Evolutionary conservation across 2,113 vertebrate species (phyloP).

Genomic region (Rhizomys pruinosus): DNA sequence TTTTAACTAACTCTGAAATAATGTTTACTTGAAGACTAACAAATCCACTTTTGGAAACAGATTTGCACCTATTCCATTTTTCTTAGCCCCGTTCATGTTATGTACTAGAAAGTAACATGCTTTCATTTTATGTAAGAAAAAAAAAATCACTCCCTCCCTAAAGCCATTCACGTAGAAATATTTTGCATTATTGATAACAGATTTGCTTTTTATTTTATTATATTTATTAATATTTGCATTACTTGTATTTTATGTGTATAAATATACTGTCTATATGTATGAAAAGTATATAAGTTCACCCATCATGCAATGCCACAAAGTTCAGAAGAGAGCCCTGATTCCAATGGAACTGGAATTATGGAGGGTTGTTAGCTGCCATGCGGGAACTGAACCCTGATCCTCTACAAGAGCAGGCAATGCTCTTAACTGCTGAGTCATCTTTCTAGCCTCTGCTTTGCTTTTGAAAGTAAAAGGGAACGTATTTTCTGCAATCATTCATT

Average conservation of each 20-base stretch:
- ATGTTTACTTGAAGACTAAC: not conserved
- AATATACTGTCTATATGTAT: too few species aligned
- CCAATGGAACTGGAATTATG: too few species aligned
- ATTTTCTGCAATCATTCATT: not conserved
- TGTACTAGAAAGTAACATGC: not conserved
- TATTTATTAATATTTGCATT: too few species aligned
- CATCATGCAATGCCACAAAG: too few species aligned
- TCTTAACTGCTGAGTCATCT: too few species aligned
- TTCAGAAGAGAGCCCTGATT: too few species aligned
- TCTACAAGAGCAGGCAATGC: too few species aligned
- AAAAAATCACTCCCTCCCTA: not conserved
- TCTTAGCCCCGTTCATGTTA: not conserved
- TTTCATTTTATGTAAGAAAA: not conserved
- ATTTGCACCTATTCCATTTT: not conserved
- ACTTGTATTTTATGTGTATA: too few species aligned
- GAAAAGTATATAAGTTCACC: too few species aligned
- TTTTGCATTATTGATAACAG: not conserved
- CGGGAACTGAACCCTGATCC: too few species aligned
- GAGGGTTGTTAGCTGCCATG: too few species aligned
- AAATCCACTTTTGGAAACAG: not conserved
- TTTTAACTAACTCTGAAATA: not conserved
- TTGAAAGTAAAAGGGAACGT: slow-evolving; percentile 15
- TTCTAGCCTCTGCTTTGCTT: not conserved
- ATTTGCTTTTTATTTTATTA: not conserved
- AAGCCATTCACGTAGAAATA: not conserved